These are phyloP conservation scores for Tipula unca DNA, from an alignment of 2,888 invertebrate species.

Conservation along the genomic window DNA sequence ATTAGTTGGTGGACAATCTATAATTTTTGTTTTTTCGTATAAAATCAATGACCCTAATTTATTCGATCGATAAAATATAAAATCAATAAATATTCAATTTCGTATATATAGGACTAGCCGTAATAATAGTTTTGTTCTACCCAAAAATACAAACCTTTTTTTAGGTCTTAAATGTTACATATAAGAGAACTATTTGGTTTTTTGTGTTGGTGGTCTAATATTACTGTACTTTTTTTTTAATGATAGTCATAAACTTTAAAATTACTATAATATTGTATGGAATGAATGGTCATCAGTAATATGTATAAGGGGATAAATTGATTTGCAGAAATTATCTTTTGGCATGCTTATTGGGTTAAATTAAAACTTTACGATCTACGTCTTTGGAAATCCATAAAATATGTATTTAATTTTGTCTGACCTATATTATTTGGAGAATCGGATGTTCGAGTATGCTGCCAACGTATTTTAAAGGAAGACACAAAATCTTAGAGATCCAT, in stretches of 20 bases:
- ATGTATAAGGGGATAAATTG: neutral
- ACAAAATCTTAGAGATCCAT: no score
- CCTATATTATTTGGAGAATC: no score
- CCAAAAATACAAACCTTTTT: neutral
- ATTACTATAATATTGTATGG: neutral
- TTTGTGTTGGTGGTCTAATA: neutral
- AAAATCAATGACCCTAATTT: conserved; percentile 1
- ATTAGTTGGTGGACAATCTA: neutral
- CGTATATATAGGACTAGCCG: neutral
- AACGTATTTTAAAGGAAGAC: no score
- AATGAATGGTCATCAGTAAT: neutral
- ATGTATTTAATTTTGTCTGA: no score
- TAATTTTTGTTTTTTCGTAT: neutral
- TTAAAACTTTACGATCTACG: no score
- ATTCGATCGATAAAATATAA: neutral
- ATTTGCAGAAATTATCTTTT: neutral
- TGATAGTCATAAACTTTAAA: neutral
- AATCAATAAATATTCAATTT: conserved; percentile 14
- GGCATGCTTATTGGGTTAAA: neutral
- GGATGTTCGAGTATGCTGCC: no score
- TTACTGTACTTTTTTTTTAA: neutral
- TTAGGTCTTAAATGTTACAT: neutral
- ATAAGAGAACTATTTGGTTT: neutral
- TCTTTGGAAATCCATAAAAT: no score
- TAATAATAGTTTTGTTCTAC: neutral